Conservation (phyloP, 2,113 vertebrate species). For the Eleginops maclovinus region DNA sequence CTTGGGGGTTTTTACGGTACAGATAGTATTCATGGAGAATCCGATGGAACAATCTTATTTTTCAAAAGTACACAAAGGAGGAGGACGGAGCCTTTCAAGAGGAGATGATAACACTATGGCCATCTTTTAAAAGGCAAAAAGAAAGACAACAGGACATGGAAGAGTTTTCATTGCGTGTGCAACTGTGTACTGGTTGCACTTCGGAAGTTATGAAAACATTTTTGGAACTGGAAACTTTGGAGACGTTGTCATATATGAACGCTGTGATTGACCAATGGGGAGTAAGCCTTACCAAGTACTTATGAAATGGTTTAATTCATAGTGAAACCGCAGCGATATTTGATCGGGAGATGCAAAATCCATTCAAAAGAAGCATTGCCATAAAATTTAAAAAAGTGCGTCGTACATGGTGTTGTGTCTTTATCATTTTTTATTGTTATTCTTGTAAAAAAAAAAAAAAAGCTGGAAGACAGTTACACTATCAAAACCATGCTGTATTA, state of each 20-base stretch:
- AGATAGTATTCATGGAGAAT: conserved; percentile 78
- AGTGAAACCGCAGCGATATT: conserved; percentile 35
- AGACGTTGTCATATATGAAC: conserved; percentile 34
- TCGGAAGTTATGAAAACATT: conserved; percentile 14
- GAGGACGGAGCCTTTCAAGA: conserved; percentile 41
- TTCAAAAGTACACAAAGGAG: conserved; percentile 73
- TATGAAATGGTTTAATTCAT: conserved; percentile 56
- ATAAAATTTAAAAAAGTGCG: conserved; percentile 78
- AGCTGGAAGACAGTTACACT: conserved; percentile 78
- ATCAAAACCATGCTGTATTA: conserved; percentile 85
- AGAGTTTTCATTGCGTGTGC: conserved; percentile 13
- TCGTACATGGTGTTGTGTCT: conserved; percentile 83
- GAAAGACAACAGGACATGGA: conserved; percentile 28
- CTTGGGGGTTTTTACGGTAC: conserved; percentile 81
- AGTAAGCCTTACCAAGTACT: conserved; percentile 65
- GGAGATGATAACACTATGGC: conserved; percentile 57
- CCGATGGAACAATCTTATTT: conserved; percentile 80
- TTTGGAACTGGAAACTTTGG: conserved; percentile 16
- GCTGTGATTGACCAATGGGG: conserved; percentile 37
- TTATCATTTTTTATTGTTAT: conserved; percentile 86
- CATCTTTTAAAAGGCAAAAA: conserved; percentile 52
- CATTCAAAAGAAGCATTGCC: conserved; percentile 79
- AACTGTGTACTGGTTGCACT: conserved; percentile 36
- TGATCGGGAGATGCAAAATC: conserved; percentile 69
- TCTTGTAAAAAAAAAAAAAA: conserved; percentile 76